Percentiles rank a stretch among this genome's conserved stretches.
These are phyloP conservation scores for Schizopygopsis malacanthus DNA, from an alignment of 2,797 vertebrate genomes.

Conservation along the genomic window DNA sequence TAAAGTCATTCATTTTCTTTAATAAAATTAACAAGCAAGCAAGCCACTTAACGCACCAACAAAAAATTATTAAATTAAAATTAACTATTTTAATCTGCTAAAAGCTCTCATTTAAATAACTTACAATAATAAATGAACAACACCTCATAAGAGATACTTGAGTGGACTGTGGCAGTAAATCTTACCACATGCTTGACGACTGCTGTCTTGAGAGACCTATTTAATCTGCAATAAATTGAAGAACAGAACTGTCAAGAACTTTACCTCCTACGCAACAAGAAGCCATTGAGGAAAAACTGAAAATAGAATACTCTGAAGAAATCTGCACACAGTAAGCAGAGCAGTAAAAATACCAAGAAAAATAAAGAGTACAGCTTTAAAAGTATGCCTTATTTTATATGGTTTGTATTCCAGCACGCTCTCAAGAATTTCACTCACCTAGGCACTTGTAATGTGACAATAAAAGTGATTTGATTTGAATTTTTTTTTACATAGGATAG, in stretches of 20 bases:
- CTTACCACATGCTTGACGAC: not conserved
- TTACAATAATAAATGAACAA: not conserved
- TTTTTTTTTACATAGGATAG: constrained; percentile 26
- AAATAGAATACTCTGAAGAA: constrained; percentile 39
- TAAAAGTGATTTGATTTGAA: too few relatives aligned
- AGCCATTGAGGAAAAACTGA: constrained; percentile 18
- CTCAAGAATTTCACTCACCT: too few relatives aligned
- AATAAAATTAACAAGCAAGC: not conserved
- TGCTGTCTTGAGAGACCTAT: constrained; percentile 37
- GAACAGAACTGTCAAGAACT: constrained; percentile 53
- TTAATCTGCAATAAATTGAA: constrained; percentile 46
- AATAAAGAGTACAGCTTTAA: constrained; percentile 2
- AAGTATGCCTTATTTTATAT: constrained; percentile 22
- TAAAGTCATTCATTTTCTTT: not conserved
- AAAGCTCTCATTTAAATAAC: not conserved
- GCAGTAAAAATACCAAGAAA: constrained; percentile 9
- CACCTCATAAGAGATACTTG: not conserved
- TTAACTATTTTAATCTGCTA: not conserved
- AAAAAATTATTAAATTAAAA: not conserved
- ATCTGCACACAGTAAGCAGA: constrained; percentile 37
- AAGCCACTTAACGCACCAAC: not conserved
- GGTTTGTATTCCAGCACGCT: not conserved
- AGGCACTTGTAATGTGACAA: too few relatives aligned
- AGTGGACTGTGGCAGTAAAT: constrained; percentile 17
- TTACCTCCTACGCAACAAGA: constrained; percentile 40